A percentile compares a stretch with the other conserved stretches of the same genome.
phyloP scores from a whole-genome alignment of 1,140 invertebrate species.

The Chelonus insularis region DNA sequence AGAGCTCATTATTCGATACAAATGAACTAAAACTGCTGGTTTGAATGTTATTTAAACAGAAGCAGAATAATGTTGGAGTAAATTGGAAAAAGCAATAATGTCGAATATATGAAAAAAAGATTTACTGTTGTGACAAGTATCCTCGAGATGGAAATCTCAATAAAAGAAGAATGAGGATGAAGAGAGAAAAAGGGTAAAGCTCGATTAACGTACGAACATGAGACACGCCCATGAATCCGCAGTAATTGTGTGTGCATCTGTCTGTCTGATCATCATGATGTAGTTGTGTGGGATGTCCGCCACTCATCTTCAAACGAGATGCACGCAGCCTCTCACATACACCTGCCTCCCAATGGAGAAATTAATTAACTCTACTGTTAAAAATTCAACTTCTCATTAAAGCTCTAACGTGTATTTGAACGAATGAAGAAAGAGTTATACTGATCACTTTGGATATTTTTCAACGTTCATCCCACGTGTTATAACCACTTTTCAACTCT shows the following conservation, averaged over 20 bases:
- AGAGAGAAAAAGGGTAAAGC: neutral
- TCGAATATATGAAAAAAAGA: conserved; percentile 3
- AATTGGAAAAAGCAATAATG: conserved; percentile 10
- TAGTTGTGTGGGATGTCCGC: neutral
- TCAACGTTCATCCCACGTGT: too few relatives aligned
- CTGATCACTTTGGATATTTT: too few relatives aligned
- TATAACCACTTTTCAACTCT: too few relatives aligned
- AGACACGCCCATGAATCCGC: conserved; percentile 29
- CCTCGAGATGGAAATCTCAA: conserved; percentile 33
- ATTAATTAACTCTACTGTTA: conserved; percentile 24
- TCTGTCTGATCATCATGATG: conserved; percentile 8
- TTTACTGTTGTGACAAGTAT: conserved; percentile 24
- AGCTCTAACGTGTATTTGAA: conserved; percentile 16
- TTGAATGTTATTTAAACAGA: too few relatives aligned
- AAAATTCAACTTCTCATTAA: conserved; percentile 30
- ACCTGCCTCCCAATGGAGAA: conserved; percentile 22
- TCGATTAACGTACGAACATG: conserved; percentile 29
- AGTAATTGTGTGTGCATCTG: conserved; percentile 21
- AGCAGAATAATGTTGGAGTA: too few relatives aligned
- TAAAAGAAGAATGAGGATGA: conserved; percentile 16
- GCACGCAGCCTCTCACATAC: conserved; percentile 17
- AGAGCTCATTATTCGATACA: too few relatives aligned
- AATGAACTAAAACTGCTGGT: too few relatives aligned
- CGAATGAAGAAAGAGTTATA: too few relatives aligned
- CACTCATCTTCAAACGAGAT: conserved; percentile 20